Conservation (phyloP, 2,113 vertebrate species). For the Limanda limanda region DNA sequence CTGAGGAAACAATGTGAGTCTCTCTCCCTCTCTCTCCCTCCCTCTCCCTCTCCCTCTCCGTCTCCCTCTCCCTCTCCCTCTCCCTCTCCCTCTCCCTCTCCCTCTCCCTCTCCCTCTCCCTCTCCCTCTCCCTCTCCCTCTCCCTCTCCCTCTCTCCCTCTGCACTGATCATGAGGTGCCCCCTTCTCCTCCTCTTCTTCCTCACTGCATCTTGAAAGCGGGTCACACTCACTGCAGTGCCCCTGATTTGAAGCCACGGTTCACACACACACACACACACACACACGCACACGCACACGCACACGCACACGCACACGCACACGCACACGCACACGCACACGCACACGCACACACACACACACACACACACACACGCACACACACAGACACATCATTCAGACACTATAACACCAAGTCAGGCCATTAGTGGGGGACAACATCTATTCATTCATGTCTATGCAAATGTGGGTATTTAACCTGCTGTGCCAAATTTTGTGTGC, state of each 20-base stretch:
- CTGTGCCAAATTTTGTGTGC: not conserved
- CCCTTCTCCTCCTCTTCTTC: constrained; percentile 88
- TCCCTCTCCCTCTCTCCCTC: constrained; percentile 33
- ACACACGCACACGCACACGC: not conserved
- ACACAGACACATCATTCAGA: not conserved
- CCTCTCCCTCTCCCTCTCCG: constrained; percentile 15
- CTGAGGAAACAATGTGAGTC: constrained; percentile 31
- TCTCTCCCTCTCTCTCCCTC: constrained; percentile 26
- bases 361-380: not conserved
- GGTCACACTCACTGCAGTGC: constrained; percentile 88
- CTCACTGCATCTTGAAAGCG: constrained; percentile 89
- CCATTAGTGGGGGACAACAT: not conserved
- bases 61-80: constrained; percentile 18
- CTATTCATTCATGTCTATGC: not conserved
- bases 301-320: not conserved
- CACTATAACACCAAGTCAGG: constrained; percentile 1
- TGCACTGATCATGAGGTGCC: constrained; percentile 85
- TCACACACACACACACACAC: not conserved
- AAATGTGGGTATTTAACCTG: not conserved
- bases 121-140: constrained; percentile 18
- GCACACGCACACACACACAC: not conserved
- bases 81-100: constrained; percentile 16
- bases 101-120: constrained; percentile 16
- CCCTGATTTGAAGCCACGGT: constrained; percentile 60
- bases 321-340: not conserved